Evolutionary conservation across 2,888 invertebrate species (phyloP), one percentile per base, ranked within the genome.

Genomic region (Acleris literana): DNA sequence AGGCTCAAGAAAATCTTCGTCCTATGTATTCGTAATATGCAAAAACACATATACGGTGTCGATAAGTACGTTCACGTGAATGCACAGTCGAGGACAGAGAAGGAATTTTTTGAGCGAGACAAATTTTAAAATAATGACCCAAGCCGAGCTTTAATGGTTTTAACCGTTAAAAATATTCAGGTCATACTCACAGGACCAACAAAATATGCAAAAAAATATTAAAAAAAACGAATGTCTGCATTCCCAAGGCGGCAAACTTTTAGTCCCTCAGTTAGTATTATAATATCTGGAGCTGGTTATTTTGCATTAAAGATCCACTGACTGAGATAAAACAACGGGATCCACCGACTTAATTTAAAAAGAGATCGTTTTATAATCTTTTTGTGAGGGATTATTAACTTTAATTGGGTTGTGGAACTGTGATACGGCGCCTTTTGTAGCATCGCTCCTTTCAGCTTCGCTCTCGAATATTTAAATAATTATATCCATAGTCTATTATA

Each of bases 361-460:
- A 80, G 77, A 76, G 75, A 75, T 76, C 75, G 76, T 79, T 82
- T 82, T 80, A 80, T 83, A 79, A 70, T 70, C 69, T 69, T 70
- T 70, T 66, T 64, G 55, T 80, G 76, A 82, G 75, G 85, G 88
- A 90, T 90, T 91, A 90, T 84, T 82, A 90, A 90, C 78, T 90
- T 90, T 88, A 89, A 90, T 91, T 90, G 86, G 83, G 87, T 88
- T 82, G 79, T 72, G 78, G 76, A 80, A 81, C 72, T 80, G 76
- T 76, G 78, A 80, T 82, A 81, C 82, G 78, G 79, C 77, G 78
- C 74, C 79, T 74, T 79, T 84, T 82, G 79, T 85, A 83, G 79
- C 81, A 80, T 81, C 73, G 74, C 71, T 67, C 70, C 68, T 74
- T 70, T 72, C 67, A 73, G 16, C 76, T 78, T 77, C 73, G 72